phyloP scores from a whole-genome alignment of 2,888 invertebrate genomes.

The Apantesis nais region DNA sequence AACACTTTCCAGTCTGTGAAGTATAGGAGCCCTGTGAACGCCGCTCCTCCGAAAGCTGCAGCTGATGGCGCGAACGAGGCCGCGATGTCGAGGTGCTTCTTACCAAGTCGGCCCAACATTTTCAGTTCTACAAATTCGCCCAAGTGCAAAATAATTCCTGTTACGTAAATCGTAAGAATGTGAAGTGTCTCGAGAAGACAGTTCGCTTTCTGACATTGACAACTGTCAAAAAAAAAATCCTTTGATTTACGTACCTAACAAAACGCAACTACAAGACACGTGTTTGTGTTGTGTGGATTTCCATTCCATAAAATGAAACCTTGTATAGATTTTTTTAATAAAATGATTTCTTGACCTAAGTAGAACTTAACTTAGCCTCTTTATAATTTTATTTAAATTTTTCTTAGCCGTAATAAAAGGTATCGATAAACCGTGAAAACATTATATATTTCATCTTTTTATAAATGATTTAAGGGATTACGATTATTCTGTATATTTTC shows the following conservation, averaged over 20 bases:
- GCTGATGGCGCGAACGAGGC: conserved; percentile 84
- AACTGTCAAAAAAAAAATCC: neutral
- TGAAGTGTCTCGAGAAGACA: conserved; percentile 2
- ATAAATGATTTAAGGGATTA: no score
- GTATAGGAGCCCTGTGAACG: conserved; percentile 87
- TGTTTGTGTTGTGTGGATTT: neutral
- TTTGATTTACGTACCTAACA: neutral
- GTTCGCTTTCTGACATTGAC: neutral
- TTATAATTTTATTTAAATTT: no score
- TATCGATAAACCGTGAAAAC: no score
- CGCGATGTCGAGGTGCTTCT: conserved; percentile 86
- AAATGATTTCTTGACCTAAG: neutral
- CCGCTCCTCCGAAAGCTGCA: conserved; percentile 88
- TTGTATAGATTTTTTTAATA: no score
- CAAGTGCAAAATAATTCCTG: neutral
- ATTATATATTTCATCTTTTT: no score
- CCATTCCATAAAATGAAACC: neutral
- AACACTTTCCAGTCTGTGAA: conserved; percentile 93
- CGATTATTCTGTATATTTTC: no score
- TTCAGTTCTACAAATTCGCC: conserved; percentile 30
- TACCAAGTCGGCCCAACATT: conserved; percentile 84
- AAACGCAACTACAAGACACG: neutral
- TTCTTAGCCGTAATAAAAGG: no score
- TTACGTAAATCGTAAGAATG: conserved; percentile 3
- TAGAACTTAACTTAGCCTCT: no score